A percentile compares a stretch with the other conserved stretches of the same genome.
Conservation (phyloP, 2,888 invertebrate genomes). For the Caenorhabditis sinica region DNA sequence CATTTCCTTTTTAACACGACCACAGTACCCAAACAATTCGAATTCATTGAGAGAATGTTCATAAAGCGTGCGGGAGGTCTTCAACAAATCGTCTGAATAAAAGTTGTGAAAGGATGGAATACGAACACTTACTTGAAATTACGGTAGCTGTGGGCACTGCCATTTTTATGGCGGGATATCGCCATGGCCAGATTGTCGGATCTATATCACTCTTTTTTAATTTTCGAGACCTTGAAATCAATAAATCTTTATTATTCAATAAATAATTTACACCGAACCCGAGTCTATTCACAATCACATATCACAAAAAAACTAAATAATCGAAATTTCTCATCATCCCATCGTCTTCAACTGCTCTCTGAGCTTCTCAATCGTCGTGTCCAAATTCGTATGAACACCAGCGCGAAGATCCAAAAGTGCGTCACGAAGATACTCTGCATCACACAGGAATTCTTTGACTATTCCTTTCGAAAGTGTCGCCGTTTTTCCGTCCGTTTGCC, state of each 20-base stretch:
- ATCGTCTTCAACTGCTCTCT: slow-evolving; percentile 57
- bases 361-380: slow-evolving; percentile 54
- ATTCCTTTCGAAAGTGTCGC: slow-evolving; percentile 55
- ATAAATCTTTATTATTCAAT: not conserved
- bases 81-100: no score
- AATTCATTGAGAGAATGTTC: no score
- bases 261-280: not conserved
- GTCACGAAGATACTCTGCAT: slow-evolving; percentile 65
- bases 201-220: no score
- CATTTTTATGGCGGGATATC: no score
- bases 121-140: no score
- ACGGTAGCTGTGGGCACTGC: no score
- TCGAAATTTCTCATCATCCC: not conserved
- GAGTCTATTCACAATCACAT: not conserved
- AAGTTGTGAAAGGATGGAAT: no score
- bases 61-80: no score
- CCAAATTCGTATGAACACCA: slow-evolving; percentile 54
- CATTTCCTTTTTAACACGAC: no score
- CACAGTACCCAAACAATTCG: no score
- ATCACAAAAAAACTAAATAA: not conserved
- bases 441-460: slow-evolving; percentile 66
- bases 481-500: slow-evolving; percentile 55
- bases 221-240: no score
- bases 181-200: no score
- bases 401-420: slow-evolving; percentile 64